A percentile compares a stretch with the other conserved stretches of the same genome.
These are phyloP conservation scores for Struthidea cinerea DNA, from an alignment of 2,113 vertebrate species.

Conservation along the genomic window DNA sequence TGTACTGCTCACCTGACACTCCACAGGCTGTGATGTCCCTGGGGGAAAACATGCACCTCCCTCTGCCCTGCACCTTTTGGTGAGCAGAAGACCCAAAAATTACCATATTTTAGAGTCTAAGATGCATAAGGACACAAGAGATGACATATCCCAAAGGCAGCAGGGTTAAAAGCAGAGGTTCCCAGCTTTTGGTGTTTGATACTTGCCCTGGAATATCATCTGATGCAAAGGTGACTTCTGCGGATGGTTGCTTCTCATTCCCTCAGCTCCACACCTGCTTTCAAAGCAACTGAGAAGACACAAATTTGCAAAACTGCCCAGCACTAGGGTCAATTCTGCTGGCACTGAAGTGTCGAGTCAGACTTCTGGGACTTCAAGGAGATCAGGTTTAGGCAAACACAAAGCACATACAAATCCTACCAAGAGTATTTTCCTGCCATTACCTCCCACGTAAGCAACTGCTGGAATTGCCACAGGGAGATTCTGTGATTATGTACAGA, in stretches of 20 bases:
- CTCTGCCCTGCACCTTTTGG: neutral
- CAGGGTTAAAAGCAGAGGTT: neutral
- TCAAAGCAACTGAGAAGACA: neutral
- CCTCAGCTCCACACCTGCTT: neutral
- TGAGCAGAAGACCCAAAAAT: neutral
- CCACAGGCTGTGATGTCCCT: neutral
- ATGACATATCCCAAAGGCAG: neutral
- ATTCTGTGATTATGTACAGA: slow-evolving; percentile 57
- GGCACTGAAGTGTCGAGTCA: neutral
- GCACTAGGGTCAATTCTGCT: neutral
- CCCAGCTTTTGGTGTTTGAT: neutral
- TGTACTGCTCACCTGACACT: neutral
- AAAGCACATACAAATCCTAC: slow-evolving; percentile 57
- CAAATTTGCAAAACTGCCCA: neutral
- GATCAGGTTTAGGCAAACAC: slow-evolving; percentile 63
- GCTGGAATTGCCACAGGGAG: slow-evolving; percentile 60
- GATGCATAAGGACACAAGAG: neutral
- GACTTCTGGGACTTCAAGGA: slow-evolving; percentile 50
- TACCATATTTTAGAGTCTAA: neutral
- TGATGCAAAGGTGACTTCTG: neutral
- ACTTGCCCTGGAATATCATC: neutral
- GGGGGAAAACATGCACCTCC: neutral
- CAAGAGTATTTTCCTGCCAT: slow-evolving; percentile 57
- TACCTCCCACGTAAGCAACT: slow-evolving; percentile 63
- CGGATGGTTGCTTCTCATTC: neutral